These are phyloP conservation scores for Lepilemur septentrionalis DNA, from an alignment of 2,797 vertebrate genomes.

Conservation along the genomic window DNA sequence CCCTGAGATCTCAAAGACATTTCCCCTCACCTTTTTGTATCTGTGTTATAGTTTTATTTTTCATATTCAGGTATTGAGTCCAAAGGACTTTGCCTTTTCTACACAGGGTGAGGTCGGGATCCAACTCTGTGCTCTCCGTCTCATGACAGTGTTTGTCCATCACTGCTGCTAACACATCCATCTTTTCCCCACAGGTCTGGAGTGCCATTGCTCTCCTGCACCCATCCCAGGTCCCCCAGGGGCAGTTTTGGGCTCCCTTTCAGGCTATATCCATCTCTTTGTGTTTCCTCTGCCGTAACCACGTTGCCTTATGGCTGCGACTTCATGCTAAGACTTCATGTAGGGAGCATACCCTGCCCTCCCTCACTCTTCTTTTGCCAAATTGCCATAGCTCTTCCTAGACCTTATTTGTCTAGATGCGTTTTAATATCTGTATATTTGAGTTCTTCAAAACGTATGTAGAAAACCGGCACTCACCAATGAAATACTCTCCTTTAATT, in stretches of 20 bases:
- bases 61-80: background rate
- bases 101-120: background rate
- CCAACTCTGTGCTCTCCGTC: too few relatives aligned
- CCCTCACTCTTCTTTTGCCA: background rate
- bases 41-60: background rate
- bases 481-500: background rate
- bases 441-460: background rate
- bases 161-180: fast-evolving
- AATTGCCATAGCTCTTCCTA: background rate
- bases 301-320: background rate
- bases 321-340: background rate
- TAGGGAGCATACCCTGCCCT: fast-evolving
- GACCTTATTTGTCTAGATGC: background rate
- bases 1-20: background rate
- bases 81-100: background rate
- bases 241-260: background rate
- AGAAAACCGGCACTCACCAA: background rate
- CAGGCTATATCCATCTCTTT: background rate
- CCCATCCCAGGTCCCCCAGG: background rate
- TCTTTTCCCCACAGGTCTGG: too few relatives aligned
- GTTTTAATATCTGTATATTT: background rate
- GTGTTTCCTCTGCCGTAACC: background rate
- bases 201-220: fast-evolving
- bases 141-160: background rate
- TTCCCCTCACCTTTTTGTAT: background rate